Base-by-base conservation (phyloP, 2,797 vertebrate genomes). In the Urocyon cinereoargenteus region DNA sequence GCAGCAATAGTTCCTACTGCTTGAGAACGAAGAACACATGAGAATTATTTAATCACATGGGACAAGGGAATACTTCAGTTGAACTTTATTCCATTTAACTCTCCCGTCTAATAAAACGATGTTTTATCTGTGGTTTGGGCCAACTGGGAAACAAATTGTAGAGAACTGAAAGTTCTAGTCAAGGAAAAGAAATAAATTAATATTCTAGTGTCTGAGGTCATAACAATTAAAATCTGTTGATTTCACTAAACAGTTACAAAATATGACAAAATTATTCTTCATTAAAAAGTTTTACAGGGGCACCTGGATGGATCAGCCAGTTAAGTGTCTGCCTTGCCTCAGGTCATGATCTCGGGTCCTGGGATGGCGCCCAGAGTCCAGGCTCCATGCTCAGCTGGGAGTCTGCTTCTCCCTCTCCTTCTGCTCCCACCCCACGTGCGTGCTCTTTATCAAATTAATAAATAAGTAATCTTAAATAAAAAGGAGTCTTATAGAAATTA, bases 181-280 rank as follows among this genome's bases (percentile, higher is more conserved):
- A 87, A 22, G 7, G 26, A 61, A 92, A 94, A 96, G 4, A 93
- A 90, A 90, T 21, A 95, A 93, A 79, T 26, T 66, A 86, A 53
- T 72, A 88, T 16, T 91, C 49, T 51, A 90, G 85, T 75, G 31
- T 59, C 79, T 86, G 83, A 95, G 31, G 73, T 88, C 77, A 78
- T 90, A 85, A 93, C 66, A 95, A 21, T 57, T 78, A 93, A 14
- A 83, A 96, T 81, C 45, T 93, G 28, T 55, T 85, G 81, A 86
- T 83, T 84, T 97, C 89, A 87, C 83, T 95, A 73, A 95, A 87
- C 4, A 78, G 7, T 81, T 94, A 85, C 5, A 90, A 91, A 90
- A 51, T 53, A 79, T 59, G 28, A 91, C 66, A 75, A 66, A 92
- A 62, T 92, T 81, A 72, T 53, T 95, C 22, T 66, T 96, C 49